phyloP scores from a whole-genome alignment of 2,797 vertebrate genomes.

The Carcharodon carcharias region DNA sequence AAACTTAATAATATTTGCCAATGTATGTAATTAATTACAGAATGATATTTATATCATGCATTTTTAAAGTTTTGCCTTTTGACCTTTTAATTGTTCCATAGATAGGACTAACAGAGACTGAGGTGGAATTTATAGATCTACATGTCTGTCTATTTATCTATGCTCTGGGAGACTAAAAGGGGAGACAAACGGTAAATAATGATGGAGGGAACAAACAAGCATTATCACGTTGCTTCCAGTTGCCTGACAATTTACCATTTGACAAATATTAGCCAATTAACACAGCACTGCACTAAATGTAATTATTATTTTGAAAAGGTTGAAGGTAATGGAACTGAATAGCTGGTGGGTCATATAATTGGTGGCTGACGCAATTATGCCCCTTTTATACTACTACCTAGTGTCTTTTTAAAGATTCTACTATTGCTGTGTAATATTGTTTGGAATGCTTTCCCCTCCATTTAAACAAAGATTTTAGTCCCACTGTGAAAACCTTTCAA shows the following conservation, averaged over 20 bases:
- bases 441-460: background rate
- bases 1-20: background rate
- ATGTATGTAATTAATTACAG: background rate
- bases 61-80: background rate
- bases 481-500: background rate
- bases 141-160: background rate
- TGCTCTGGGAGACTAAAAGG: background rate
- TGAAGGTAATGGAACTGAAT: background rate
- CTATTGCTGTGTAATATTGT: background rate
- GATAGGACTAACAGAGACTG: background rate
- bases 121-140: background rate
- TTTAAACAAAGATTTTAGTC: background rate
- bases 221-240: background rate
- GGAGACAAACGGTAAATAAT: background rate
- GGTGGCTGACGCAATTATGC: background rate
- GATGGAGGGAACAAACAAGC: too few species aligned
- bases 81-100: background rate
- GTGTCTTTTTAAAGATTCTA: background rate
- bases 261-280: background rate
- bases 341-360: background rate
- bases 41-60: background rate
- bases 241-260: background rate
- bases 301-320: background rate
- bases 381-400: too few species aligned
- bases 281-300: background rate